Base-by-base conservation (phyloP, 2,888 invertebrate species). In the Falcaria lacertinaria region DNA sequence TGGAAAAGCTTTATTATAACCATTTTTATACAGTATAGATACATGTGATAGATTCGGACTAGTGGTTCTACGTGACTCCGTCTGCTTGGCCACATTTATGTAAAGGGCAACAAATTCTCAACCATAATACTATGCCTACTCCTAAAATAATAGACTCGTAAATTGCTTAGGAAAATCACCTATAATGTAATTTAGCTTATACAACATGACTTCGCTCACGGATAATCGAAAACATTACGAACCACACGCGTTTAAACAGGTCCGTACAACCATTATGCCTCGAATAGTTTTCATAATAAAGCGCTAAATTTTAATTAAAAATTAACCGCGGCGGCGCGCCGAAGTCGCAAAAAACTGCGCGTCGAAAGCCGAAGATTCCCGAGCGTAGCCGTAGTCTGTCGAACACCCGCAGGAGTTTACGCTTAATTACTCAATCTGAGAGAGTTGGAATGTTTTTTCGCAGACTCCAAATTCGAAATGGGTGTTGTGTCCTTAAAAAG, bases 261-360 rank as follows among this genome's bases (percentile, higher is more conserved):
- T 47, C 46, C 51, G 61, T 55, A 50, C 54, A 52, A 32, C 34
- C 43, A 50, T 63, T 59, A 57, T 52, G 51, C 44, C 35, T 28
- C 50, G 60, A 74, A 81, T 84, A 82, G 77, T 82, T 82, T 77
- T 74, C 73, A 68, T 77, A 83, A 80, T 80, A 80, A 75, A 76
- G 79, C 76, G 77, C 69, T 78, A 81, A 78, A 78, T 73, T 82
- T 82, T 85, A 83, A 85, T 85, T 85, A 79, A 80, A 78, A 84
- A 77, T 77, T 71, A 64, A 71, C 60, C 61, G 64, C 59, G 58
- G 50, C 55, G 52, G 66, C 69, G 68, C 61, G 51, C 54, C 43
- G 44, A 37, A 40, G 43, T 28, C 28, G 57, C 72, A 78, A 83
- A 84, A 82, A 83, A 65, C 56, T 50, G 52, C 47, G 48, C 32